Evolutionary conservation across 2,888 invertebrate species (phyloP).

Genomic region (Netelia virgata): DNA sequence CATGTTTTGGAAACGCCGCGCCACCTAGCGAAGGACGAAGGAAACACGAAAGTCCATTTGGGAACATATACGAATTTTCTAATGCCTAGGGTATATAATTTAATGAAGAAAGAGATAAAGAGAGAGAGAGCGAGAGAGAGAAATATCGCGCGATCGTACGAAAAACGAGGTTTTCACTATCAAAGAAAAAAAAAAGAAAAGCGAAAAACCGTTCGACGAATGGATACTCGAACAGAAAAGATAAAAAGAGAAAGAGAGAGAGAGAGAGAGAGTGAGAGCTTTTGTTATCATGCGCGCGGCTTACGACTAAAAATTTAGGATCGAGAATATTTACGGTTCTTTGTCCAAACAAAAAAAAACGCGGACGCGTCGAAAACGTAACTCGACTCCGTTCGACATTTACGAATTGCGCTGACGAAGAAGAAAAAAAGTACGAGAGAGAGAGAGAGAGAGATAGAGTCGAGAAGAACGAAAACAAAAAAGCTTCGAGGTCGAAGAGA

Average conservation of each 20-base stretch:
- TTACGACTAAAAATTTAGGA: constrained; percentile 31
- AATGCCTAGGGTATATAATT: constrained; percentile 64
- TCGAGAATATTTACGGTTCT: constrained; percentile 23
- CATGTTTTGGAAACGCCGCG: constrained; percentile 29
- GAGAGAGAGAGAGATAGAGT: neutral
- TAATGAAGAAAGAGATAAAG: constrained; percentile 23
- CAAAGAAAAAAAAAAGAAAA: constrained; percentile 4
- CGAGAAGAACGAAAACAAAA: constrained; percentile 7
- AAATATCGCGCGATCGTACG: constrained; percentile 43
- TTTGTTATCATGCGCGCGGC: constrained; percentile 50
- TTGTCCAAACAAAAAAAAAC: constrained; percentile 15
- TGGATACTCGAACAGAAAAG: constrained; percentile 7
- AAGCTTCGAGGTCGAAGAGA: constrained; percentile 27
- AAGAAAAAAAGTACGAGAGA: neutral
- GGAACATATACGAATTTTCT: constrained; percentile 67
- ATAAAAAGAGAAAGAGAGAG: neutral
- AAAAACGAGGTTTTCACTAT: constrained; percentile 35
- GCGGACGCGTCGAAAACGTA: constrained; percentile 1
- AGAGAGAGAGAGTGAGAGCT: constrained; percentile 25
- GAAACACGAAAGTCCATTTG: constrained; percentile 68
- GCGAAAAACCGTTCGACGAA: constrained; percentile 1
- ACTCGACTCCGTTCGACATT: constrained; percentile 38
- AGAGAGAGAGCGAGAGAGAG: neutral
- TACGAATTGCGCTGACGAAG: constrained; percentile 3
- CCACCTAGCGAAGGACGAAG: constrained; percentile 57